Evolutionary conservation across 1,140 invertebrate genomes (phyloP).

Genomic region (Sweltsa coloradensis): DNA sequence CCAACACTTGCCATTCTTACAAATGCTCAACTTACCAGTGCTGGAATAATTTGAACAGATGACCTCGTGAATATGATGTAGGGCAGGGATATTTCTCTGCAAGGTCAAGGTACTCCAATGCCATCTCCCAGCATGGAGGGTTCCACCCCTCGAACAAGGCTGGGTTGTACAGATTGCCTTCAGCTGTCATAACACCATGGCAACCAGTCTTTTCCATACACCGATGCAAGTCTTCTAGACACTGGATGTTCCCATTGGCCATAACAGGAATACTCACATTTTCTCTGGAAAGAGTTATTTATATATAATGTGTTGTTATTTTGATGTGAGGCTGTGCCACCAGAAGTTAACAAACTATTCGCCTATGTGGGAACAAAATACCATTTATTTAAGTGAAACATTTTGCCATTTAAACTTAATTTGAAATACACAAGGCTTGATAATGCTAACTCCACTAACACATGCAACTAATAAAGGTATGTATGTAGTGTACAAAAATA

Average conservation of each 20-base stretch:
- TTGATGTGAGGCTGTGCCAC: too few relatives aligned
- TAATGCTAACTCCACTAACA: too few relatives aligned
- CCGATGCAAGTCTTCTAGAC: conserved; percentile 69
- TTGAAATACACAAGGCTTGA: too few relatives aligned
- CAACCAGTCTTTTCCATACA: conserved; percentile 81
- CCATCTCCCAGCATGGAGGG: conserved; percentile 79
- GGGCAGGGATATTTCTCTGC: conserved; percentile 78
- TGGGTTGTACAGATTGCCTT: conserved; percentile 94
- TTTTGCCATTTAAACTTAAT: too few relatives aligned
- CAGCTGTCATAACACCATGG: conserved; percentile 81
- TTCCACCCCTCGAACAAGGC: conserved; percentile 65
- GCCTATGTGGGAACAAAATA: too few relatives aligned
- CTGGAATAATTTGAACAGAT: conserved; percentile 95
- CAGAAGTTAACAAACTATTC: too few relatives aligned
- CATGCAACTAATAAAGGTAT: too few relatives aligned
- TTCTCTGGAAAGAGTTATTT: conserved; percentile 42
- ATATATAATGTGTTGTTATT: too few relatives aligned
- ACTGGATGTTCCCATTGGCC: conserved; percentile 97
- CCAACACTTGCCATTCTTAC: conserved; percentile 8
- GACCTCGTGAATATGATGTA: conserved; percentile 81
- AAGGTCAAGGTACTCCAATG: conserved; percentile 78
- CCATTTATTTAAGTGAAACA: too few relatives aligned
- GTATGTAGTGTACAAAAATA: conserved; percentile 9
- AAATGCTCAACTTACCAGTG: conserved; percentile 67
- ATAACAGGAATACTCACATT: conserved; percentile 84